Conservation (phyloP, 2,113 vertebrate species). For the Redunca redunca region DNA sequence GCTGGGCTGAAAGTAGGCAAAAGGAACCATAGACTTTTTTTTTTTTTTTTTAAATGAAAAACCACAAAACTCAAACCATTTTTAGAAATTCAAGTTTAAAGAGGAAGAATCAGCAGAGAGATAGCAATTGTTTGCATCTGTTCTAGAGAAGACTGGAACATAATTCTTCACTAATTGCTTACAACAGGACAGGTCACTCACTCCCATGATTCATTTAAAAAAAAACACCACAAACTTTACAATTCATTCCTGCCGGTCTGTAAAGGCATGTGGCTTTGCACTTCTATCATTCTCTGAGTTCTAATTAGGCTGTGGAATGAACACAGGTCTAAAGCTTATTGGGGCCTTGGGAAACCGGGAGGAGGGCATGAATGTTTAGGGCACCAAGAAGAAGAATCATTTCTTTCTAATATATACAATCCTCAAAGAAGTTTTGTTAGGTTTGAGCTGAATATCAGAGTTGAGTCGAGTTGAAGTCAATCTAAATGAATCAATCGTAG, state of each 20-base stretch:
- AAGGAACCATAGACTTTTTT: not conserved
- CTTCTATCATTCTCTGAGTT: not conserved
- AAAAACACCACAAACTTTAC: not conserved
- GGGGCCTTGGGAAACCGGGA: not conserved
- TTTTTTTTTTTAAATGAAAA: not conserved
- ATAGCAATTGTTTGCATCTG: not conserved
- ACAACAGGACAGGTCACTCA: not conserved
- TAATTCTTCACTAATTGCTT: constrained; percentile 21
- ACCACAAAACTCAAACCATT: not conserved
- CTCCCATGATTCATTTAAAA: not conserved
- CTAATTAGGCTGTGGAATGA: not conserved
- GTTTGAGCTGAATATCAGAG: not conserved
- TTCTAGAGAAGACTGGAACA: not conserved
- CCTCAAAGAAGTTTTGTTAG: not conserved
- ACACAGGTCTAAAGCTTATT: not conserved
- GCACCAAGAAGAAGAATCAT: not conserved
- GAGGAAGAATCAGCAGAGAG: not conserved
- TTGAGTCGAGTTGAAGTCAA: not conserved
- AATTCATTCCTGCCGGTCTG: not conserved
- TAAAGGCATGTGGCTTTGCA: not conserved
- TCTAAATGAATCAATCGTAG: not conserved
- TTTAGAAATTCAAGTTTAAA: not conserved
- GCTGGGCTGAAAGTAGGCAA: not conserved
- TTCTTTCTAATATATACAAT: not conserved
- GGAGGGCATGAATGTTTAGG: not conserved